Evolutionary conservation across 2,113 vertebrate species (phyloP).

Genomic region (Cygnus buccinator): DNA sequence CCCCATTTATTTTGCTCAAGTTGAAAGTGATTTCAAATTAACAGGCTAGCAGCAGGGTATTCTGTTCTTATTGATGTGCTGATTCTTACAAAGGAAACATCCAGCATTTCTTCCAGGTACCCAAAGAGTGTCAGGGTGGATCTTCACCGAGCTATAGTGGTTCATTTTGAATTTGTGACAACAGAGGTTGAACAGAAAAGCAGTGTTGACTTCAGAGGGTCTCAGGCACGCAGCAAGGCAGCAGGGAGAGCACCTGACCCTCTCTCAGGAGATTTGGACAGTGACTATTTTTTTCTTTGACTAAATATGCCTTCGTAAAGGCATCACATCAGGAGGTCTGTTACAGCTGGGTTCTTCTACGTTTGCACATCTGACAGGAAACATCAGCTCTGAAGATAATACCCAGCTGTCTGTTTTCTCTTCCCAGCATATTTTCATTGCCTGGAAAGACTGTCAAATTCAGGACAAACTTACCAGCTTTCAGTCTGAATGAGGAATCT

Average conservation of each 20-base stretch:
- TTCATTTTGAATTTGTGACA: neutral
- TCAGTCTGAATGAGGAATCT: neutral
- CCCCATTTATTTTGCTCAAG: neutral
- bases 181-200: neutral
- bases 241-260: neutral
- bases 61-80: neutral
- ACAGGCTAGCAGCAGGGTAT: neutral
- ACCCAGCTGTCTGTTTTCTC: neutral
- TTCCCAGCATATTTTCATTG: neutral
- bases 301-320: neutral
- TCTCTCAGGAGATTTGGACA: neutral
- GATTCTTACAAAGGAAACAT: neutral
- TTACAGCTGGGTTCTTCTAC: neutral
- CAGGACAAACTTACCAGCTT: neutral
- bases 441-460: neutral
- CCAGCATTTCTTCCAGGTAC: accelerated
- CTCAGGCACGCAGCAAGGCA: neutral
- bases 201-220: neutral
- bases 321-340: neutral
- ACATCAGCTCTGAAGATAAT: neutral
- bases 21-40: neutral
- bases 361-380: neutral
- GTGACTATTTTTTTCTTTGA: no score
- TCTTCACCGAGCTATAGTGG: neutral
- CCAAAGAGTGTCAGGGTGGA: neutral